phyloP scores from a whole-genome alignment of 53 echinoderm and acorn worm species.

The Stichopus horrens region DNA sequence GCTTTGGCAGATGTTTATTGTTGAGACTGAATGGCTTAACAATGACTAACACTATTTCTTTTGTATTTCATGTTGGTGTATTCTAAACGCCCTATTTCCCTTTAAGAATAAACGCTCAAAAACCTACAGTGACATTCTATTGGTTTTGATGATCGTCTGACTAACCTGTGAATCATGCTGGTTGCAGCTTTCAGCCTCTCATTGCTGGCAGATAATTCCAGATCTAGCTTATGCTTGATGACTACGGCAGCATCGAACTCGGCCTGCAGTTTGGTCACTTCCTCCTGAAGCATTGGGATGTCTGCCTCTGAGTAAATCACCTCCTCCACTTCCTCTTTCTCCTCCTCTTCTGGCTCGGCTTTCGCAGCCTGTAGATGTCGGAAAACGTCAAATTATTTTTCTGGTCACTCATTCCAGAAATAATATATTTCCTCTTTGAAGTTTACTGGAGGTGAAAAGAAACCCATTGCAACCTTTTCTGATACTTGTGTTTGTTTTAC shows the following conservation, averaged over 20 bases:
- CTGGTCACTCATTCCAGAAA: too few species aligned
- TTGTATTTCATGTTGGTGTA: too few species aligned
- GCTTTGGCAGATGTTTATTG: too few species aligned
- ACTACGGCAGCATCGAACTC: slow-evolving; percentile 97
- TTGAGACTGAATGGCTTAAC: too few species aligned
- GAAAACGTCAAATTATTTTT: too few species aligned
- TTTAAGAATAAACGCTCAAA: too few species aligned
- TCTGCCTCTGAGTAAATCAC: slow-evolving; percentile 95
- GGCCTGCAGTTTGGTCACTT: slow-evolving; percentile 75
- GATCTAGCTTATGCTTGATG: slow-evolving; percentile 83
- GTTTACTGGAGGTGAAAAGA: too few species aligned
- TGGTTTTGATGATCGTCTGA: neutral
- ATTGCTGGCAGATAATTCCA: slow-evolving; percentile 91
- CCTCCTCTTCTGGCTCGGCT: slow-evolving; percentile 59
- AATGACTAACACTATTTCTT: too few species aligned
- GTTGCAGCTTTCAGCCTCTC: slow-evolving; percentile 93
- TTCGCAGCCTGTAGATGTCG: slow-evolving; percentile 62
- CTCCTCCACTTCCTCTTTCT: slow-evolving; percentile 60
- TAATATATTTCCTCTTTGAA: too few species aligned
- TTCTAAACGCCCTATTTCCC: too few species aligned
- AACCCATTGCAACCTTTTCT: too few species aligned
- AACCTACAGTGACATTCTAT: neutral
- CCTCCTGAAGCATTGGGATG: slow-evolving; percentile 80
- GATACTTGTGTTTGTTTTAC: too few species aligned
- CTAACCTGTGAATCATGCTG: slow-evolving; percentile 93